A percentile compares a stretch with the other conserved stretches of the same genome.
These are phyloP conservation scores for Exephanes ischioxanthus DNA, from an alignment of 2,888 invertebrate species.

Conservation along the genomic window DNA sequence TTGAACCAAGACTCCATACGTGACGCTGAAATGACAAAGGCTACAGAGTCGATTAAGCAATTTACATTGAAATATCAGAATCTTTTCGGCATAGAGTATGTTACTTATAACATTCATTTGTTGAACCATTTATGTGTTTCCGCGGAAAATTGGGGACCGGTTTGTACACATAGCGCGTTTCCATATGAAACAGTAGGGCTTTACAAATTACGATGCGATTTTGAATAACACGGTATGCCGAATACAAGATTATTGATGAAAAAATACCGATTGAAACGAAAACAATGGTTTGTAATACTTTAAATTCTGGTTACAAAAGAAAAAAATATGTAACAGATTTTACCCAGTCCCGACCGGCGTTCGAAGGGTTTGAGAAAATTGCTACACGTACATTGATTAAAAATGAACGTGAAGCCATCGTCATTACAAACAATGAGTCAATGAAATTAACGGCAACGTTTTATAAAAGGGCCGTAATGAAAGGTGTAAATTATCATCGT, in stretches of 20 bases:
- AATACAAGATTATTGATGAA: background rate
- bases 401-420: background rate
- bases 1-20: constrained; percentile 50
- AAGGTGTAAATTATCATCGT: background rate
- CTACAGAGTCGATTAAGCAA: background rate
- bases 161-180: constrained; percentile 6
- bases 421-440: no score
- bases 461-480: background rate
- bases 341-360: background rate
- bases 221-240: background rate
- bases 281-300: background rate
- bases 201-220: background rate
- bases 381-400: background rate
- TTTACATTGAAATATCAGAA: background rate
- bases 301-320: background rate
- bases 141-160: constrained; percentile 3
- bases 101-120: constrained; percentile 63
- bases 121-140: constrained; percentile 37
- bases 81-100: constrained; percentile 38
- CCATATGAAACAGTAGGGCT: background rate
- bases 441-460: background rate
- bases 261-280: background rate
- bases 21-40: background rate
- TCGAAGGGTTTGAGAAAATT: background rate
- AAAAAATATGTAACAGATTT: background rate